phyloP scores from a whole-genome alignment of 2,797 vertebrate genomes.

The Rousettus madagascariensis region DNA sequence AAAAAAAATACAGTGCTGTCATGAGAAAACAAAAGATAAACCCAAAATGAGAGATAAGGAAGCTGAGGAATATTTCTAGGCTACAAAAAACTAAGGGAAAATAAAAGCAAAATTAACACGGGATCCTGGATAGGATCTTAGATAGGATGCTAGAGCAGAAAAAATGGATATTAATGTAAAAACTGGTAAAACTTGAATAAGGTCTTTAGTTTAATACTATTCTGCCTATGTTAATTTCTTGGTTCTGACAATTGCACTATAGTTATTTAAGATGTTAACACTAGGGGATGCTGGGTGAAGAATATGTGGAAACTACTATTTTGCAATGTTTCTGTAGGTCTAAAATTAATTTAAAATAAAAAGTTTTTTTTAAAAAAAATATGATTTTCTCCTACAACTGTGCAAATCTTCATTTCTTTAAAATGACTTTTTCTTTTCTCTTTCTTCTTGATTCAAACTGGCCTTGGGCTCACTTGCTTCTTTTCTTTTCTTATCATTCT shows the following conservation, averaged over 20 bases:
- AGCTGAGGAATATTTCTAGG: not conserved
- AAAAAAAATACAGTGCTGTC: not conserved
- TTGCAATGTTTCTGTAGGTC: not conserved
- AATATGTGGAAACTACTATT: not conserved
- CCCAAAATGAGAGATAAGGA: not conserved
- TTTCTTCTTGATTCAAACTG: no score
- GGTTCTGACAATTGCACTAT: not conserved
- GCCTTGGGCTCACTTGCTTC: no score
- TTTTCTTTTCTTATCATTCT: no score
- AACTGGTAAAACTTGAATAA: not conserved
- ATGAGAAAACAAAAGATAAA: not conserved
- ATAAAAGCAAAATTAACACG: not conserved
- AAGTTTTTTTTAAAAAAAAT: not conserved
- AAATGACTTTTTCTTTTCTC: no score
- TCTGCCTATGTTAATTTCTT: not conserved
- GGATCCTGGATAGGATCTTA: not conserved
- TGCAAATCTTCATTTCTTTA: no score
- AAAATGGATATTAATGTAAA: not conserved
- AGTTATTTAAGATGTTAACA: not conserved
- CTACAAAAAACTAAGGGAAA: not conserved
- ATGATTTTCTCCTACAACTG: not conserved
- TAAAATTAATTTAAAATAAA: conserved; percentile 8
- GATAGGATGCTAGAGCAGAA: not conserved
- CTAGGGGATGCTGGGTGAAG: not conserved
- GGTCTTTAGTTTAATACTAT: not conserved